phyloP scores from a whole-genome alignment of 1,140 invertebrate genomes.

The Heliconius hewitsoni region DNA sequence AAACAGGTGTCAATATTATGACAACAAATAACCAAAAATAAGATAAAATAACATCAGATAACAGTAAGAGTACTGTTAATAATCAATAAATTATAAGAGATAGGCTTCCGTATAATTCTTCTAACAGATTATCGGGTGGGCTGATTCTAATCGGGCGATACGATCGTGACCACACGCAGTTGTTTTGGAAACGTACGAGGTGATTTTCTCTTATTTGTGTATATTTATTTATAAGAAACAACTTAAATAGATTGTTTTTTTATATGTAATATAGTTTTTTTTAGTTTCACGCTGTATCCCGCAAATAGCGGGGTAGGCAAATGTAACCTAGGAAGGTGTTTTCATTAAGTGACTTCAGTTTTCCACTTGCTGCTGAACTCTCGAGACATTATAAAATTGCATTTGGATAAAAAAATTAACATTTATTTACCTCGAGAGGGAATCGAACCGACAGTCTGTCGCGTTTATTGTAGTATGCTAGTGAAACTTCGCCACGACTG shows the following conservation, averaged over 20 bases:
- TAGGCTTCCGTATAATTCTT: slow-evolving; percentile 59
- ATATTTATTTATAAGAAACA: neutral
- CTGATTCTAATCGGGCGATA: slow-evolving; percentile 59
- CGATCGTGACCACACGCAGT: slow-evolving; percentile 61
- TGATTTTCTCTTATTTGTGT: neutral
- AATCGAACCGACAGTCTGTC: no score
- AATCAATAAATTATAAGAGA: slow-evolving; percentile 57
- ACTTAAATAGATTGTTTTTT: neutral
- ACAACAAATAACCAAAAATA: neutral
- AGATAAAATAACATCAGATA: slow-evolving; percentile 4
- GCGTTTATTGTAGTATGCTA: no score
- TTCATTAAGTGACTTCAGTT: no score
- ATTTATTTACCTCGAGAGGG: no score
- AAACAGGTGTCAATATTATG: neutral
- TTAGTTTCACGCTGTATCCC: no score
- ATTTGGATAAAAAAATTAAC: no score
- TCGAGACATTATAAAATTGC: no score
- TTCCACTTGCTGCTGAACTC: no score
- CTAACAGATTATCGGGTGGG: slow-evolving; percentile 55
- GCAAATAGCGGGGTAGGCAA: no score
- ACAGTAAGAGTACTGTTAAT: slow-evolving; percentile 34
- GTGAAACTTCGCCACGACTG: no score
- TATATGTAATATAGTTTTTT: neutral
- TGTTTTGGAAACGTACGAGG: slow-evolving; percentile 40
- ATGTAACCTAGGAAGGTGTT: no score